These are phyloP conservation scores for Taenaris catops DNA, from an alignment of 2,888 invertebrate genomes.

Conservation along the genomic window DNA sequence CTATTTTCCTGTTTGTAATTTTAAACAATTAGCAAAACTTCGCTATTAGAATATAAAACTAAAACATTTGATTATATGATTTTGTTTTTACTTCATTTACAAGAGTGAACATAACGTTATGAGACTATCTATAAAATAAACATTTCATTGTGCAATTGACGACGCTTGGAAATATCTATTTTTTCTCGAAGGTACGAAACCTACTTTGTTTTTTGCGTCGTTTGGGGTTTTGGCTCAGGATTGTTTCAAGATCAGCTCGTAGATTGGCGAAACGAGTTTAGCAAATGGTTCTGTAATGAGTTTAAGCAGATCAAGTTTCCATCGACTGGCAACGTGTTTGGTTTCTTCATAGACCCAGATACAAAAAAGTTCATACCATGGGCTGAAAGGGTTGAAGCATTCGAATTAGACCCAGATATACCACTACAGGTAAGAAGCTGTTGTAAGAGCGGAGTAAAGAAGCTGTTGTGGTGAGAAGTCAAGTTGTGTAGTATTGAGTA, in stretches of 20 bases:
- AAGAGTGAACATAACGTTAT: too few species aligned
- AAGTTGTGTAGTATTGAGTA: too few species aligned
- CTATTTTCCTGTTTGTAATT: too few species aligned
- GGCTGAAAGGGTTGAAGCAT: conserved; percentile 88
- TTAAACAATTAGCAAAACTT: too few species aligned
- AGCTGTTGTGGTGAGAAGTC: too few species aligned
- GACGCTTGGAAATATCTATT: too few species aligned
- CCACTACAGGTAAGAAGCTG: conserved; percentile 91
- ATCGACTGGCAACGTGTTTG: conserved; percentile 89
- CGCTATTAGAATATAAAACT: too few species aligned
- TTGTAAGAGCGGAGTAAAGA: too few species aligned
- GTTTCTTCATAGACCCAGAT: conserved; percentile 92
- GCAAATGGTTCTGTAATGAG: conserved; percentile 96
- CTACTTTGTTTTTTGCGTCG: conserved; percentile 93
- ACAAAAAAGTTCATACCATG: conserved; percentile 93
- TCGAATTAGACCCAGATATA: conserved; percentile 91
- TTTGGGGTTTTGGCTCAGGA: conserved; percentile 97
- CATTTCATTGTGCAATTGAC: too few species aligned
- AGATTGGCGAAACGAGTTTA: conserved; percentile 96
- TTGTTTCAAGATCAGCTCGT: conserved; percentile 94
- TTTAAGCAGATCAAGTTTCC: conserved; percentile 96
- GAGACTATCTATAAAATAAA: too few species aligned
- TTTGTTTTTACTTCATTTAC: too few species aligned
- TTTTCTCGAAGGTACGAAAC: conserved; percentile 84
- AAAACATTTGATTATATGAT: too few species aligned